phyloP scores from a whole-genome alignment of 2,113 vertebrate species.

The Cyprinodon brontotheroides region DNA sequence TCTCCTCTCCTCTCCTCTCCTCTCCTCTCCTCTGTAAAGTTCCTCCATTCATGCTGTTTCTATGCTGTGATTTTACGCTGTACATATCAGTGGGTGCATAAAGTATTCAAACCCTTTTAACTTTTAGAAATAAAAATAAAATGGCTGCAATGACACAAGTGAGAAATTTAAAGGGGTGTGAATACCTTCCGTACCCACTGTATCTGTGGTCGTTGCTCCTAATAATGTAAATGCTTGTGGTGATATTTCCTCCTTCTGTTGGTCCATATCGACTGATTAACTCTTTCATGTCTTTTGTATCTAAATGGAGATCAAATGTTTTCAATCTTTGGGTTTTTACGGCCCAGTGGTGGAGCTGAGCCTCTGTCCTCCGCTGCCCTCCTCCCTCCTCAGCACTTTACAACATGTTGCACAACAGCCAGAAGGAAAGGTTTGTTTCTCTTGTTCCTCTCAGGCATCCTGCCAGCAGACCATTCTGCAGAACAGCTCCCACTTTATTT shows the following conservation, averaged over 20 bases:
- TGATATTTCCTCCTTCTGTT: conserved; percentile 31
- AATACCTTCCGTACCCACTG: too few species aligned
- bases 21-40: conserved; percentile 41
- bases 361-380: conserved; percentile 18
- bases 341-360: conserved; percentile 22
- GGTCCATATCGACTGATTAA: conserved; percentile 29
- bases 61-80: conserved; percentile 42
- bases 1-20: conserved; percentile 19
- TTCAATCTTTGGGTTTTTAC: background rate
- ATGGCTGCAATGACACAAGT: too few species aligned
- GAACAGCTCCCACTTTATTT: too few species aligned
- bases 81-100: too few species aligned
- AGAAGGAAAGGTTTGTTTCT: background rate
- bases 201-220: conserved; percentile 45
- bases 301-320: background rate
- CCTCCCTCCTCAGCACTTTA: conserved; percentile 14
- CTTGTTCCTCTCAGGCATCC: background rate
- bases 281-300: conserved; percentile 33
- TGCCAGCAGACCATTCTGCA: too few species aligned
- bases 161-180: too few species aligned
- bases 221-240: conserved; percentile 45
- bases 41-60: conserved; percentile 49
- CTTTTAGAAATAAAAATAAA: too few species aligned
- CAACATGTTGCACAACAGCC: conserved; percentile 9
- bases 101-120: too few species aligned